Conservation (phyloP, 2,888 invertebrate species). For the Xiphydria camelus region DNA sequence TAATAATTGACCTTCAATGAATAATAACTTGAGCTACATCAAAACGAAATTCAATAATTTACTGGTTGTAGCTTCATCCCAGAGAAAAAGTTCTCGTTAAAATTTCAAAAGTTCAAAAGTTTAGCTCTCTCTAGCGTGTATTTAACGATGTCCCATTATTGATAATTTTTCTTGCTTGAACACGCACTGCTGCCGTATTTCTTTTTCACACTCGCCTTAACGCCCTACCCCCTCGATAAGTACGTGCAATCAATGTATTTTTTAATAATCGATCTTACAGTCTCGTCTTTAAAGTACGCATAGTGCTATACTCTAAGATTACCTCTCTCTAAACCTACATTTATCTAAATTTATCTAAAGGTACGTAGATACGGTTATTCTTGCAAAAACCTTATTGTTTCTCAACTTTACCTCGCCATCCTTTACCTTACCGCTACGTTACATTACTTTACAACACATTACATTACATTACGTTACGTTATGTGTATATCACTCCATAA, state of each 20-base stretch:
- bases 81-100: too few relatives aligned
- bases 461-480: slow-evolving; percentile 19
- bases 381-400: too few relatives aligned
- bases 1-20: too few relatives aligned
- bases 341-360: slow-evolving; percentile 13
- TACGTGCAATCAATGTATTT: too few relatives aligned
- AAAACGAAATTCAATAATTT: too few relatives aligned
- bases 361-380: not conserved
- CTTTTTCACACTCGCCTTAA: slow-evolving; percentile 13
- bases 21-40: too few relatives aligned
- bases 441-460: slow-evolving; percentile 22
- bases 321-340: slow-evolving; percentile 1
- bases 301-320: slow-evolving; percentile 17
- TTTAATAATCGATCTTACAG: too few relatives aligned
- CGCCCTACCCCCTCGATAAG: too few relatives aligned
- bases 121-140: too few relatives aligned
- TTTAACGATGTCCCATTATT: too few relatives aligned
- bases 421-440: slow-evolving; percentile 5
- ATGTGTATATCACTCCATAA: slow-evolving; percentile 18
- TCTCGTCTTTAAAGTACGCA: not conserved
- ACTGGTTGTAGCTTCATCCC: too few relatives aligned
- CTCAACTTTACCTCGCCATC: not conserved
- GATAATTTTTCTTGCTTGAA: slow-evolving; percentile 35
- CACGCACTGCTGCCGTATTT: slow-evolving; percentile 34
- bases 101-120: too few relatives aligned